A percentile compares a stretch with the other conserved stretches of the same genome.
phyloP scores from a whole-genome alignment of 2,888 invertebrate species.

The Scaptomyza parva region DNA sequence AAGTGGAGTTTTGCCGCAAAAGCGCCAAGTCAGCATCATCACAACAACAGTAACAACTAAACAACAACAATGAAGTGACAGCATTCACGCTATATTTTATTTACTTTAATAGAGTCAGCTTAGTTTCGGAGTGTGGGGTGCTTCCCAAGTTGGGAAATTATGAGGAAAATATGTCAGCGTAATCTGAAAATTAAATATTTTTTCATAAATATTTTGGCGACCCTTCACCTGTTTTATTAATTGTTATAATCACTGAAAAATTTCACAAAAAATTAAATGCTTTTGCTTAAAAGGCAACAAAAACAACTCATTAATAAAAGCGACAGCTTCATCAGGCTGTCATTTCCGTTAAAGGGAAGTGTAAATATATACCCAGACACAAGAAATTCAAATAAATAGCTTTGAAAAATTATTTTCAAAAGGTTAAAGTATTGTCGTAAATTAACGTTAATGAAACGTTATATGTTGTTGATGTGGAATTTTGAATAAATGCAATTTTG shows the following conservation, averaged over 20 bases:
- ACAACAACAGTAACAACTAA: constrained; percentile 27
- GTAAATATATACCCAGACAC: not conserved
- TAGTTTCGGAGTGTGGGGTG: constrained; percentile 5
- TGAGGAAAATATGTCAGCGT: constrained; percentile 38
- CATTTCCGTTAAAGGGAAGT: constrained; percentile 31
- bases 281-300: constrained; percentile 20
- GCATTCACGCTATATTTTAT: constrained; percentile 72
- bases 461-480: constrained; percentile 29
- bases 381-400: not conserved
- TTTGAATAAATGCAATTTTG: constrained; percentile 52
- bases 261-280: constrained; percentile 52
- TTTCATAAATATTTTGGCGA: constrained; percentile 24
- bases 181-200: constrained; percentile 33
- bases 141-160: constrained; percentile 63
- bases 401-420: constrained; percentile 11
- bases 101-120: constrained; percentile 72
- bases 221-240: constrained; percentile 69
- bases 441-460: constrained; percentile 3
- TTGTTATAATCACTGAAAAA: constrained; percentile 54
- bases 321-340: constrained; percentile 12
- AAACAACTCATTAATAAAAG: constrained; percentile 31
- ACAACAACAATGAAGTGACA: constrained; percentile 53
- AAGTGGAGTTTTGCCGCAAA: constrained; percentile 55
- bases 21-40: constrained; percentile 62
- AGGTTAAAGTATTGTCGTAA: constrained; percentile 26